Percentiles rank a stretch among this genome's conserved stretches.
Conservation (phyloP, 2,888 invertebrate species). For the Deroplatys truncata region DNA sequence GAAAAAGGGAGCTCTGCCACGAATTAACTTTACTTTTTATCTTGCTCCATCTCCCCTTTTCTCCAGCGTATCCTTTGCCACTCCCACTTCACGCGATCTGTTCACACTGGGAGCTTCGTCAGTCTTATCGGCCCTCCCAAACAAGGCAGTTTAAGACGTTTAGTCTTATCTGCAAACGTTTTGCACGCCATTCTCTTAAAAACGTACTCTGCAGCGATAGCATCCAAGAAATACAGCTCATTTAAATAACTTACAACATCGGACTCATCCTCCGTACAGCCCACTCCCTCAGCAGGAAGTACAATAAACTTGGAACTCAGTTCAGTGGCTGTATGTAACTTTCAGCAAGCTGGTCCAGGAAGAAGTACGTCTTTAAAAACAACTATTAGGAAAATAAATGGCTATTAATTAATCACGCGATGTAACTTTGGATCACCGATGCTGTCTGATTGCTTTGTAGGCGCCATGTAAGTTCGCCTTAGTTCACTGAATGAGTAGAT, state of each 20-base stretch:
- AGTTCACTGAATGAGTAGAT: too few relatives aligned
- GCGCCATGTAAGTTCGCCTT: too few relatives aligned
- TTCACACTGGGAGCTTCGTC: not conserved
- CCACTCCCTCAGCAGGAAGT: not conserved
- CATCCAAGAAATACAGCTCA: not conserved
- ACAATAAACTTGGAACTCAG: too few relatives aligned
- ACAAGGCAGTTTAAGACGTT: not conserved
- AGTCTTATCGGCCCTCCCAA: not conserved
- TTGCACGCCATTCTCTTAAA: not conserved
- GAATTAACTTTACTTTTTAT: not conserved
- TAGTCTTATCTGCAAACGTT: not conserved
- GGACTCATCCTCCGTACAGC: not conserved
- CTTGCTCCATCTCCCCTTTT: not conserved
- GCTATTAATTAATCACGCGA: too few relatives aligned
- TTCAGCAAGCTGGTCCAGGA: too few relatives aligned
- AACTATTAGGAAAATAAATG: too few relatives aligned
- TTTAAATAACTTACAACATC: not conserved
- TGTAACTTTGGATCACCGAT: too few relatives aligned
- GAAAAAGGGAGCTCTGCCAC: not conserved
- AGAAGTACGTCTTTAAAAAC: too few relatives aligned
- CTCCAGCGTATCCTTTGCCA: not conserved
- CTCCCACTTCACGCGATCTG: not conserved
- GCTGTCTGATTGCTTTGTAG: too few relatives aligned
- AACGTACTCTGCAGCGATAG: not conserved
- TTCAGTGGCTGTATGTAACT: too few relatives aligned